Percentiles rank a stretch among this genome's conserved stretches.
These are phyloP conservation scores for Drosophila sp. DNA, from an alignment of 1,140 invertebrate genomes.

Conservation along the genomic window DNA sequence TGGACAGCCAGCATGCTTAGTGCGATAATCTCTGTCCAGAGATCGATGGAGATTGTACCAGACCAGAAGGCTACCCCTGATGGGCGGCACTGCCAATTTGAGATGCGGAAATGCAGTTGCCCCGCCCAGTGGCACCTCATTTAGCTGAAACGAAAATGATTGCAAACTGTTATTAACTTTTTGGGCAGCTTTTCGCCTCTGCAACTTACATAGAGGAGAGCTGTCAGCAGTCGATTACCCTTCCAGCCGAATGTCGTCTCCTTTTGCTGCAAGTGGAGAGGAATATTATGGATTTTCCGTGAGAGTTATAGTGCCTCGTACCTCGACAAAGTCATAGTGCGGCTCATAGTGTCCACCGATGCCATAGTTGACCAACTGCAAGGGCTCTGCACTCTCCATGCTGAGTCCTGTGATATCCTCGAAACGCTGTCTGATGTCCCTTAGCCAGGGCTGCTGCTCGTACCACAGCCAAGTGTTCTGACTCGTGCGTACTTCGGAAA, in stretches of 20 bases:
- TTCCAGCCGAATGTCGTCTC: conserved; percentile 29
- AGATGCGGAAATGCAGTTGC: conserved; percentile 97
- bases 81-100: conserved; percentile 92
- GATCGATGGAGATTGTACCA: conserved; percentile 97
- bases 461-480: conserved; percentile 98
- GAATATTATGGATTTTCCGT: no score
- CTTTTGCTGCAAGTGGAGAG: background rate
- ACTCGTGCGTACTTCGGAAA: conserved; percentile 90
- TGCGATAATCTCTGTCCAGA: conserved; percentile 95
- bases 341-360: conserved; percentile 90
- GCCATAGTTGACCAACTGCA: conserved; percentile 88
- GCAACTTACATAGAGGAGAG: conserved; percentile 84
- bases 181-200: background rate
- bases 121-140: conserved; percentile 97
- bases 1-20: conserved; percentile 98
- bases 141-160: conserved; percentile 87
- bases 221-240: conserved; percentile 83
- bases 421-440: conserved; percentile 78
- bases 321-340: conserved; percentile 90
- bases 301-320: background rate
- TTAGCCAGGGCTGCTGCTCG: conserved; percentile 89
- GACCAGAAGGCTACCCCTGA: conserved; percentile 95
- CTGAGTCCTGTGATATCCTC: conserved; percentile 92
- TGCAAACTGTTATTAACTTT: background rate
- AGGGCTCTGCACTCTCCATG: conserved; percentile 89